These are phyloP conservation scores for Athalia rosae DNA, from an alignment of 2,888 invertebrate species.

Conservation along the genomic window DNA sequence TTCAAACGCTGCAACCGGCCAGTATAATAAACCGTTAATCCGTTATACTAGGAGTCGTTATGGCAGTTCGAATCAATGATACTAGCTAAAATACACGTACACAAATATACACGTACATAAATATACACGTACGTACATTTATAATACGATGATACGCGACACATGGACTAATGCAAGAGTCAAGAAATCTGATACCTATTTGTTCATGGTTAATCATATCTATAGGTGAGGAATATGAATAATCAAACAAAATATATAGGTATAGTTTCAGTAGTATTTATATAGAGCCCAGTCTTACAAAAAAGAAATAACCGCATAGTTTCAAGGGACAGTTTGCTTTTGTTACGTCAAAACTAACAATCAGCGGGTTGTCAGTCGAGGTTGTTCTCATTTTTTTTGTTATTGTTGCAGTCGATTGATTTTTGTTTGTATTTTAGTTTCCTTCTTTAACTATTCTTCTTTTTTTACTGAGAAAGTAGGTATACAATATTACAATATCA, in stretches of 20 bases:
- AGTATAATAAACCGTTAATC: not conserved
- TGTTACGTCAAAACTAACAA: conserved; percentile 68
- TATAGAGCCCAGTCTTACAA: conserved; percentile 74
- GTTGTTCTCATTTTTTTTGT: conserved; percentile 46
- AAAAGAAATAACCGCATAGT: conserved; percentile 71
- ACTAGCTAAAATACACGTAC: not conserved
- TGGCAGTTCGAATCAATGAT: not conserved
- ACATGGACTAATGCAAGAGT: too few relatives aligned
- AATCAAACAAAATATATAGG: conserved; percentile 69
- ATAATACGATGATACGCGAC: not conserved
- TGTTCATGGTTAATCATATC: not conserved
- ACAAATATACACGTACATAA: not conserved
- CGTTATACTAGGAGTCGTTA: not conserved
- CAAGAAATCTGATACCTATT: too few relatives aligned
- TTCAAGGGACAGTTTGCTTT: conserved; percentile 70
- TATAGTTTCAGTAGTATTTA: conserved; percentile 72
- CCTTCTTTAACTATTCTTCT: conserved; percentile 50
- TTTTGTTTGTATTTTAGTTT: not conserved
- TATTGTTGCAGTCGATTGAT: not conserved
- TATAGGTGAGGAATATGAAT: conserved; percentile 62
- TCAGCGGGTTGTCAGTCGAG: conserved; percentile 68
- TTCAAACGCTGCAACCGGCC: conserved; percentile 2
- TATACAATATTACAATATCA: conserved; percentile 70
- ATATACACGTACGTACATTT: not conserved
- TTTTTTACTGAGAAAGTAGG: conserved; percentile 69